A percentile compares a stretch with the other conserved stretches of the same genome.
phyloP scores from a whole-genome alignment of 2,797 vertebrate species.

The Carapus acus region DNA sequence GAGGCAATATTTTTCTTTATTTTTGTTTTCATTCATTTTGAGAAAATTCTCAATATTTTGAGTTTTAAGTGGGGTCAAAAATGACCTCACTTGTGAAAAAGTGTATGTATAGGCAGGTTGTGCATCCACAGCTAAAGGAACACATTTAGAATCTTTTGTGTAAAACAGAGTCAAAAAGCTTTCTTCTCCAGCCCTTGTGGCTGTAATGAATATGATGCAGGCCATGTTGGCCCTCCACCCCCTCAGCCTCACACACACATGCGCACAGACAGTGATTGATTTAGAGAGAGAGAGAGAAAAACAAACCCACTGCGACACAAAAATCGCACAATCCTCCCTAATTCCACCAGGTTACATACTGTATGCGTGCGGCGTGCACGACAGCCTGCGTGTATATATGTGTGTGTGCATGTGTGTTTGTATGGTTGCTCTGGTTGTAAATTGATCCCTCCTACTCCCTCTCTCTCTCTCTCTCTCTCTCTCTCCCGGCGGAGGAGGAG shows the following conservation, averaged over 20 bases:
- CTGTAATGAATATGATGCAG: neutral
- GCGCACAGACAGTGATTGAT: conserved; percentile 10
- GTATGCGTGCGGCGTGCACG: conserved; percentile 9
- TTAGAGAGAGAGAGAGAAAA: too few species aligned
- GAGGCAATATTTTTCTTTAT: too few species aligned
- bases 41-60: too few species aligned
- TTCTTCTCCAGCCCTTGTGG: conserved; percentile 5
- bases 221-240: conserved; percentile 1
- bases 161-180: neutral
- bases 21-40: too few species aligned
- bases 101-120: too few species aligned
- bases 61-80: too few species aligned
- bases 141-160: neutral
- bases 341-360: conserved; percentile 13
- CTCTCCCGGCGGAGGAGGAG: conserved; percentile 41
- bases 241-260: neutral
- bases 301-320: neutral
- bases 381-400: conserved; percentile 5
- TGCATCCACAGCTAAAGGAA: too few species aligned
- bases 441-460: conserved; percentile 69
- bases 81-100: too few species aligned
- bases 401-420: conserved; percentile 28
- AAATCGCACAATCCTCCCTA: conserved; percentile 14
- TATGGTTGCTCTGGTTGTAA: conserved; percentile 58
- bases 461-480: conserved; percentile 65